A percentile compares a stretch with the other conserved stretches of the same genome.
Conservation (phyloP, 1,140 invertebrate genomes). For the Philopotamus ludificatus region DNA sequence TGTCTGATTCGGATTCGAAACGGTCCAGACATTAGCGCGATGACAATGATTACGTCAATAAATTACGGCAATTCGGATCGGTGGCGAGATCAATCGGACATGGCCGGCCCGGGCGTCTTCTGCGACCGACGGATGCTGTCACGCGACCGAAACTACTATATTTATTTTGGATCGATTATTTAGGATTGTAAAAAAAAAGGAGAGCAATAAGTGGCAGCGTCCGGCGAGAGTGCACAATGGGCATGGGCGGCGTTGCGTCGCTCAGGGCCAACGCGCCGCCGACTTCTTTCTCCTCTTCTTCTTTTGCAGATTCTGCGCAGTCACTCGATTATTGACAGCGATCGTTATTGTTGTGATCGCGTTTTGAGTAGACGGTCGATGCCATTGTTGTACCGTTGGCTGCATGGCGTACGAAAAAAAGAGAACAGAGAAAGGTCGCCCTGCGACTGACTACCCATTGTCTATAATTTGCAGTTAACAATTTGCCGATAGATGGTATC, state of each 20-base stretch:
- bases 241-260: too few species aligned
- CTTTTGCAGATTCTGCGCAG: neutral
- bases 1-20: neutral
- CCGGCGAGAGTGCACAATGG: too few species aligned
- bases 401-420: neutral
- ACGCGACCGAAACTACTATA: too few species aligned
- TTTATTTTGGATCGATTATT: too few species aligned
- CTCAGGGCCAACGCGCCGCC: too few species aligned
- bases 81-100: neutral
- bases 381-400: neutral
- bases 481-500: neutral
- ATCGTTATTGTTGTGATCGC: neutral
- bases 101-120: neutral
- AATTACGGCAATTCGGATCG: conserved; percentile 1
- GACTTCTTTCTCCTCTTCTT: too few species aligned
- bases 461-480: neutral
- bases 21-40: neutral
- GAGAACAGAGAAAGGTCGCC: too few species aligned
- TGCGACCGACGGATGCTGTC: too few species aligned
- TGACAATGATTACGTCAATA: conserved; percentile 4
- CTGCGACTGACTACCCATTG: neutral
- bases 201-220: too few species aligned
- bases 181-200: too few species aligned
- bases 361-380: neutral
- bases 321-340: neutral